Conservation (phyloP, 2,888 invertebrate genomes). For the Oligia latruncula region DNA sequence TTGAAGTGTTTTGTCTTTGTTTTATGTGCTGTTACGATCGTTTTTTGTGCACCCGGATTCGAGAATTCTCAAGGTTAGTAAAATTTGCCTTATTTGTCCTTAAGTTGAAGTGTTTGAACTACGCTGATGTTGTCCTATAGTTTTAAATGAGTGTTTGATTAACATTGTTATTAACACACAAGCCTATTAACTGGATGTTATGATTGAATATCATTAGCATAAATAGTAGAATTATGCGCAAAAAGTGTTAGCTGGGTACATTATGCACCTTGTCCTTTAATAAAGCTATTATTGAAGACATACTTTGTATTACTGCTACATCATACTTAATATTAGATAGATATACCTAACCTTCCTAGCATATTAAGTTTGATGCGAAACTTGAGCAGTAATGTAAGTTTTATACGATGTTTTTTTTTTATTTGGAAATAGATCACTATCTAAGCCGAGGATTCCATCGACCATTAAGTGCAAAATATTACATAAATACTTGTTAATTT, state of each 20-base stretch:
- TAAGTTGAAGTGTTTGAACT: constrained; percentile 15
- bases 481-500: neutral
- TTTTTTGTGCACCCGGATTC: constrained; percentile 56
- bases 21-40: constrained; percentile 53
- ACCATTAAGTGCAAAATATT: neutral
- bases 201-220: constrained; percentile 8
- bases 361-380: neutral
- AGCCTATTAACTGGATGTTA: neutral
- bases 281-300: constrained; percentile 5
- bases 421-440: neutral
- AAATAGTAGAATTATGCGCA: neutral
- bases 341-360: neutral
- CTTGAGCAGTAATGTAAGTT: neutral
- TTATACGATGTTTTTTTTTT: neutral
- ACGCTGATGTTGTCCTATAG: neutral
- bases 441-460: neutral
- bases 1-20: constrained; percentile 54
- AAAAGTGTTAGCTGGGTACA: neutral
- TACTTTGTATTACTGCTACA: neutral
- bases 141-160: constrained; percentile 10
- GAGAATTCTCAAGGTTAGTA: constrained; percentile 68
- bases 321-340: too few species aligned
- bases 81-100: constrained; percentile 19
- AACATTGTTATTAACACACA: constrained; percentile 3
- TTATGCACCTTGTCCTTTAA: neutral